Evolutionary conservation across 1,140 invertebrate species (phyloP), one percentile per base, ranked within the genome.

Genomic region (Drosophila kikkawai): DNA sequence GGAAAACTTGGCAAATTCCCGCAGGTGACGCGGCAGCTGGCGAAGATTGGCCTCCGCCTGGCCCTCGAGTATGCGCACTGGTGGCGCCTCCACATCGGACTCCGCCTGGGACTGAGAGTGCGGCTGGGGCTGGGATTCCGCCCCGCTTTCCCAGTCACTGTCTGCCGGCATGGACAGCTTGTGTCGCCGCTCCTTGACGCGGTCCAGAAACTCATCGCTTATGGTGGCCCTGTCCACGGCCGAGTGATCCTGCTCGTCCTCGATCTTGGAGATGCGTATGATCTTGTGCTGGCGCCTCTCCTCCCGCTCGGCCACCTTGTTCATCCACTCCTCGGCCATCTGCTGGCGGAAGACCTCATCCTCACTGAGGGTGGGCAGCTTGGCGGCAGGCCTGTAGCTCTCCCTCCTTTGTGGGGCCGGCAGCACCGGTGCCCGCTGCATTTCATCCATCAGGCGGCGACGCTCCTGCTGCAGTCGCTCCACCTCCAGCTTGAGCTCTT

Each of bases 291-390:
- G 95, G 59, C 95, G 96, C 34, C 97, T 94, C 83, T 97, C 95
- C 75, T 96, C 95, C n/a, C 96, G 94, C 92, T 97, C 96, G 2
- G 95, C 94, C 56, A 97, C 95, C 93, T 97, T 96, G 80, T 94
- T 93, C 90, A 97, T 95, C 92, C 97, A 97, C 92, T 97, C 97
- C 68, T 96, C 94, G 86, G 96, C 97, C 96, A 97, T 97, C 88
- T 95, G 94, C 69, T 96, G 95, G 9, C 96, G 94, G 83, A 97
- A 95, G 41, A 94, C 94, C 92, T 97, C 96, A 22, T 94, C 93
- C 67, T 94, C 93, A 39, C 93, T 93, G 59, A 92, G 70, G 7
- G 94, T 93, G 76, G 92, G 93, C 51, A 94, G 87, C 36, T 90
- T 82, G 36, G 80, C 56, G 1, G 88, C 69, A 1, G 77, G 83